phyloP scores from a whole-genome alignment of 2,888 invertebrate species.

The Neoaliturus tenellus region DNA sequence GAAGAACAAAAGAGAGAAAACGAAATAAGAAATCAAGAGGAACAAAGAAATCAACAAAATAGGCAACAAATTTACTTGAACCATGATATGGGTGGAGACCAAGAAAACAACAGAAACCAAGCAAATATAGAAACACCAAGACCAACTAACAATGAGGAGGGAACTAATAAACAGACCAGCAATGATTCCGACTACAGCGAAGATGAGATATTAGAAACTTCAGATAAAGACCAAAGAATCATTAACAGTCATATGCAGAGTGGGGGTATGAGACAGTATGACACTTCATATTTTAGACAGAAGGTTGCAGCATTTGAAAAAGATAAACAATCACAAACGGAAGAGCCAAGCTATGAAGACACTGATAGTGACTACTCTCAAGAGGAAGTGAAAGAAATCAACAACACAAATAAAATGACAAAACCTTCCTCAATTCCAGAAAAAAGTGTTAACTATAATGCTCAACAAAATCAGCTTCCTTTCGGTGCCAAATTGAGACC shows the following conservation, averaged over 20 bases:
- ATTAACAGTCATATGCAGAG: constrained; percentile 35
- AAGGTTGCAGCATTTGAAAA: not conserved
- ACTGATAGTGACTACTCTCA: constrained; percentile 64
- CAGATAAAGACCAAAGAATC: constrained; percentile 38
- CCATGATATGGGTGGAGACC: not conserved
- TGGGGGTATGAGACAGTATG: constrained; percentile 28
- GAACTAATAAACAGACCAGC: not conserved
- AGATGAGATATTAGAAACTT: constrained; percentile 38
- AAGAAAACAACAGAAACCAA: not conserved
- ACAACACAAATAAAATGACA: constrained; percentile 30
- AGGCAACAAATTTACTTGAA: not conserved
- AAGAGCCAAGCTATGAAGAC: constrained; percentile 64
- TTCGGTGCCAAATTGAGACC: constrained; percentile 62
- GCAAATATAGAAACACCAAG: not conserved
- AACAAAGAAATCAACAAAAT: not conserved
- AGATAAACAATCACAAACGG: constrained; percentile 38
- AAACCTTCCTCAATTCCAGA: constrained; percentile 22
- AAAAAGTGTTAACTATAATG: constrained; percentile 43
- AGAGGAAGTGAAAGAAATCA: constrained; percentile 59
- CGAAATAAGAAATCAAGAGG: not conserved
- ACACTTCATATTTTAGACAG: constrained; percentile 12
- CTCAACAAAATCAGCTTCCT: constrained; percentile 57
- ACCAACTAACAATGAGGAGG: not conserved
- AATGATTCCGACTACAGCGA: constrained; percentile 45
- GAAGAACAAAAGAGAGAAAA: not conserved